A percentile compares a stretch with the other conserved stretches of the same genome.
phyloP scores from a whole-genome alignment of 2,888 invertebrate genomes.

The Schrankia costaestrigalis region DNA sequence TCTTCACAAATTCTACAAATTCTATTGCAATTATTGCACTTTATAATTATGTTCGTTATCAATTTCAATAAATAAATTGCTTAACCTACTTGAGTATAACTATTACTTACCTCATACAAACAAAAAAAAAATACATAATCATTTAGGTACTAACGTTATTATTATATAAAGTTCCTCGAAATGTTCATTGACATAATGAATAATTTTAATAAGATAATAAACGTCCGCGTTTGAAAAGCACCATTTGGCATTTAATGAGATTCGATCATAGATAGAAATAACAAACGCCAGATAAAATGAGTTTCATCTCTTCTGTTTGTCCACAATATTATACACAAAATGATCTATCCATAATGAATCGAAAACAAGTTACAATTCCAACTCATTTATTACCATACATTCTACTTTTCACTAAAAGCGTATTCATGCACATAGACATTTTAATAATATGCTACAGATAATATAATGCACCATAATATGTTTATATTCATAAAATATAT shows the following conservation, averaged over 20 bases:
- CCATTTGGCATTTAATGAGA: slow-evolving; percentile 32
- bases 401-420: slow-evolving; percentile 22
- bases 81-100: too few species aligned
- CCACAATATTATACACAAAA: slow-evolving; percentile 16
- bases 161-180: too few species aligned
- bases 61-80: too few species aligned
- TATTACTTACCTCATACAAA: too few species aligned
- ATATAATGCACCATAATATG: slow-evolving; percentile 25
- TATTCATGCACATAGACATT: slow-evolving; percentile 25
- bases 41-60: too few species aligned
- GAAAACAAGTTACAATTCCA: slow-evolving; percentile 6
- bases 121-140: too few species aligned
- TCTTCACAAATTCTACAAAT: too few species aligned
- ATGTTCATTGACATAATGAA: slow-evolving; percentile 9
- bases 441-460: slow-evolving; percentile 18
- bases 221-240: slow-evolving; percentile 28
- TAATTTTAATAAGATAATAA: slow-evolving; percentile 20
- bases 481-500: slow-evolving; percentile 40
- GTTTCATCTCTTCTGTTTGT: slow-evolving; percentile 20
- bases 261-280: slow-evolving; percentile 21
- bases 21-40: too few species aligned
- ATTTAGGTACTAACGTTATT: too few species aligned
- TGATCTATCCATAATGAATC: slow-evolving; percentile 12
- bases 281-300: slow-evolving; percentile 9
- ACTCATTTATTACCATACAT: slow-evolving; percentile 17